Evolutionary conservation across 2,113 vertebrate genomes (phyloP).

Genomic region (Ceratotherium simum): DNA sequence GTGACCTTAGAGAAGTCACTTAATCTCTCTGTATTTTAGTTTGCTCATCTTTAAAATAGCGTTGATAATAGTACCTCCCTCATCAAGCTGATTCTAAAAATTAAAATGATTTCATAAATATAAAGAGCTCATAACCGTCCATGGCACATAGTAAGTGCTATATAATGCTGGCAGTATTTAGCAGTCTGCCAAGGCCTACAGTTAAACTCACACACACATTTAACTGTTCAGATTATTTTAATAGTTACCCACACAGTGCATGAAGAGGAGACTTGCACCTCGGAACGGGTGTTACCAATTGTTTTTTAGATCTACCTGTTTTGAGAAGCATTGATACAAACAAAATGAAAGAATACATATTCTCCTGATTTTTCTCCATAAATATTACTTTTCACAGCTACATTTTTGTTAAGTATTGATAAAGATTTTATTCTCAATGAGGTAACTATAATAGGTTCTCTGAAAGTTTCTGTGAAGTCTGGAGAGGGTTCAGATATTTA

Average conservation of each 20-base stretch:
- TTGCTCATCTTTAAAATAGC: neutral
- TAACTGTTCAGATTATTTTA: neutral
- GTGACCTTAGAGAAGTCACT: neutral
- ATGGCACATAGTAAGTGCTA: neutral
- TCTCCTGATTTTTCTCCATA: neutral
- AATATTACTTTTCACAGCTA: neutral
- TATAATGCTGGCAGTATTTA: neutral
- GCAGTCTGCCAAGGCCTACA: neutral
- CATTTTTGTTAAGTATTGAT: neutral
- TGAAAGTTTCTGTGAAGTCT: neutral
- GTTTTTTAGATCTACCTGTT: neutral
- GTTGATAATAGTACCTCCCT: neutral
- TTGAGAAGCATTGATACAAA: neutral
- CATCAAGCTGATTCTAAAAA: neutral
- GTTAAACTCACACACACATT: neutral
- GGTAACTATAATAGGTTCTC: neutral
- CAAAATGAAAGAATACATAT: neutral
- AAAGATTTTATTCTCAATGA: neutral
- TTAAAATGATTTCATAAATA: neutral
- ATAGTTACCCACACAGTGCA: neutral
- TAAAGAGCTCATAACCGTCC: neutral
- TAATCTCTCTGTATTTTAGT: neutral
- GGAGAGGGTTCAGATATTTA: neutral
- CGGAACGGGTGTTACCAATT: neutral
- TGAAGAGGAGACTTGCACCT: neutral